Base-by-base conservation (phyloP, 2,888 invertebrate species). In the Thymelicus acteon region DNA sequence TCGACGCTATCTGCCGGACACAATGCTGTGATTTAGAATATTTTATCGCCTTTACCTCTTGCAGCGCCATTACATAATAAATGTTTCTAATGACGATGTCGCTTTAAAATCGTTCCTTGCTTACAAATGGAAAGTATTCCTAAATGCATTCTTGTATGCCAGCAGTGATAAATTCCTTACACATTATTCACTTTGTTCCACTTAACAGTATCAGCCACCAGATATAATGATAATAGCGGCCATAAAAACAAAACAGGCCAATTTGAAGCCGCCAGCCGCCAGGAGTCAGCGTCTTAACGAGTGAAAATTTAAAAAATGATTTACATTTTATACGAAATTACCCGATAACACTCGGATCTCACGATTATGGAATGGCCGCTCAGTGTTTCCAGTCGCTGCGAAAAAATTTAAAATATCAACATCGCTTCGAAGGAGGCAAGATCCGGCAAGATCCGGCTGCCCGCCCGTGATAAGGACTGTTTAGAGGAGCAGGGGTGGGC, bases 381-480 rank as follows among this genome's bases (percentile, higher is more conserved):
- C 63, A 68, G 66, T 69, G 67, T 63, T 63, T 72, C 67, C 71
- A 37, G 67, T 67, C 52, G 73, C 60, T 69, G 68, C 67, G 52
- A 67, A 69, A 48, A 60, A 58, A 70, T 71, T 67, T 67, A 49
- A 75, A 74, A 74, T 72, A 65, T 54, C 65, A 65, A 65, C 54
- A 57, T 57, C 13, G 44, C 13, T 13, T 52, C 12, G 54, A 40
- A 57, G 13, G 44, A 40, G 65, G 4, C 52, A 77, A 80, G 82
- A 85, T 85, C 79, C 80, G 65, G 4, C 52, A 77, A 80, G 82
- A 85, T 85, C 79, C 80, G 85, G 80, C 87, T 89, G 89, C 78
- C 73, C 77, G 76, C 75, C 73, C 78, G 79, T 80, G 90, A 90
- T 90, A 90, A 88, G 83, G 68, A 72, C 81, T 87, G 85, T 89